Evolutionary conservation across 2,797 vertebrate species (phyloP).

Genomic region (Amniataba percoides): DNA sequence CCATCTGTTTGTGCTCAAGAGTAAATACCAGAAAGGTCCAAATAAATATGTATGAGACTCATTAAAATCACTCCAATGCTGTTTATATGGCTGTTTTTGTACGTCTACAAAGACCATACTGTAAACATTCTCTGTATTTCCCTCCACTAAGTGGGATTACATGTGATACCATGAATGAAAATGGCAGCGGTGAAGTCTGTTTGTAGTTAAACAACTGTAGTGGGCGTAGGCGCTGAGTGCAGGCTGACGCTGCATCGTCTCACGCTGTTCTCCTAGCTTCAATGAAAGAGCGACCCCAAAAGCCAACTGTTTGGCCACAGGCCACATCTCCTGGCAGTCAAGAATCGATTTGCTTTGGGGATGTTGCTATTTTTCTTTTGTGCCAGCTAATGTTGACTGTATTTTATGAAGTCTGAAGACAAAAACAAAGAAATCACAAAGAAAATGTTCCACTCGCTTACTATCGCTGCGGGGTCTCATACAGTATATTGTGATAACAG

Average conservation of each 20-base stretch:
- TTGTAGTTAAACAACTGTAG: background rate
- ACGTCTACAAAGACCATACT: background rate
- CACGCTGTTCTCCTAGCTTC: slow-evolving; percentile 9
- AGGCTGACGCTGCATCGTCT: slow-evolving; percentile 5
- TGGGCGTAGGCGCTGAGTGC: background rate
- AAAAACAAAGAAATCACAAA: slow-evolving; percentile 1
- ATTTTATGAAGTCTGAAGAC: slow-evolving; percentile 4
- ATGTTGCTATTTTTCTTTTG: slow-evolving; percentile 15
- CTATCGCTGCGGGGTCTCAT: background rate
- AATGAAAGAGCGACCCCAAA: slow-evolving; percentile 34
- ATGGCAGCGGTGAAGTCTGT: background rate
- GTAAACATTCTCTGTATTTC: background rate
- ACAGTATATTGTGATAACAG: background rate
- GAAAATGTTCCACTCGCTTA: background rate
- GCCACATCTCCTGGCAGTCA: slow-evolving; percentile 24
- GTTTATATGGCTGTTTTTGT: background rate
- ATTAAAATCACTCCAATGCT: background rate
- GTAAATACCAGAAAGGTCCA: background rate
- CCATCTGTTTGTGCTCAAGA: background rate
- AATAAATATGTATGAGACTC: background rate
- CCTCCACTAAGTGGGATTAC: background rate
- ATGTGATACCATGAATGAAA: slow-evolving; percentile 1
- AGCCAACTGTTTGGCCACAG: slow-evolving; percentile 27
- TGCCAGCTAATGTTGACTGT: background rate
- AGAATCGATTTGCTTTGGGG: slow-evolving; percentile 34